These are phyloP conservation scores for Sakesphorus luctuosus DNA, from an alignment of 2,113 vertebrate genomes.

Conservation along the genomic window DNA sequence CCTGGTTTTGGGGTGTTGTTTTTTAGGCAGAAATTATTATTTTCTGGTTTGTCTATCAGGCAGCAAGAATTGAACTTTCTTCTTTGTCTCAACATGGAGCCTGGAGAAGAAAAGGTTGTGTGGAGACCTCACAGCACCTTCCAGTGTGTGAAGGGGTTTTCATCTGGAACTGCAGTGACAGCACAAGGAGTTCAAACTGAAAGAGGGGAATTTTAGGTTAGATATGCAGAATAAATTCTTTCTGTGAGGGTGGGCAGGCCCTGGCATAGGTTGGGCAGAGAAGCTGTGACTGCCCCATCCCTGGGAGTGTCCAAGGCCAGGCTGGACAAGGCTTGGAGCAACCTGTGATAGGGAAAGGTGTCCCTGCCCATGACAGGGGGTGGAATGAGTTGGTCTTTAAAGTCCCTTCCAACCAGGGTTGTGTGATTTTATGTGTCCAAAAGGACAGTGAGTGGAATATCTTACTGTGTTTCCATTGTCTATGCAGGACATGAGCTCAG, in stretches of 20 bases:
- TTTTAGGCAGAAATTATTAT: neutral
- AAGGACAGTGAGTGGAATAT: neutral
- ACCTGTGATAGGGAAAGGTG: accelerated
- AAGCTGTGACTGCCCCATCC: neutral
- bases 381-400: accelerated
- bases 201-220: neutral
- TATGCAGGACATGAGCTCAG: neutral
- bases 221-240: neutral
- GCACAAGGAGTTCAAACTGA: neutral
- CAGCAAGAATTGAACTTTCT: neutral
- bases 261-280: neutral
- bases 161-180: neutral
- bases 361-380: neutral
- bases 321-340: accelerated
- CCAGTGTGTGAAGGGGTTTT: neutral
- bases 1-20: neutral
- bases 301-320: neutral
- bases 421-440: neutral
- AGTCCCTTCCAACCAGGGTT: neutral
- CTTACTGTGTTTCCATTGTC: neutral
- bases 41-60: neutral
- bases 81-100: neutral
- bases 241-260: accelerated
- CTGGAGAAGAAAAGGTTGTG: neutral
- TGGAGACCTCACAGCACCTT: neutral